Percentiles rank a stretch among this genome's conserved stretches.
phyloP scores from a whole-genome alignment of 2,113 vertebrate genomes.

The Herpetotheres cachinnans region DNA sequence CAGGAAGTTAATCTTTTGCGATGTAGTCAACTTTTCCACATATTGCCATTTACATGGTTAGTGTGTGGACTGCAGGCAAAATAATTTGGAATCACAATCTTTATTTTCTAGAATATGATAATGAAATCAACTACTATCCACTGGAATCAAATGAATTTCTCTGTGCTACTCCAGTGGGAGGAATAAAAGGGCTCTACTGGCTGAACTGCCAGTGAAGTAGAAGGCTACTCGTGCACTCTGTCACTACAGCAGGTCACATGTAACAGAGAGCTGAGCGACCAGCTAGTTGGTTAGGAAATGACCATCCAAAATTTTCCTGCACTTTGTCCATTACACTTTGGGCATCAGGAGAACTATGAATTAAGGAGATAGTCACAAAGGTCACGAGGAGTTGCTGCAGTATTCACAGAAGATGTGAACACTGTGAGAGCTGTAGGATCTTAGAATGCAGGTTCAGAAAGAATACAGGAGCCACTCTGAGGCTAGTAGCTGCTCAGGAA shows the following conservation, averaged over 20 bases:
- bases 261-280: not conserved
- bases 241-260: not conserved
- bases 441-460: not conserved
- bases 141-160: constrained; percentile 34
- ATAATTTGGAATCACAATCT: constrained; percentile 24
- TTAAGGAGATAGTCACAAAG: not conserved
- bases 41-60: not conserved
- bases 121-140: constrained; percentile 43
- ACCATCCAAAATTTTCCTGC: not conserved
- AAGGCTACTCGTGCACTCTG: not conserved
- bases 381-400: not conserved
- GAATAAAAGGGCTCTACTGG: not conserved
- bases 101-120: constrained; percentile 45
- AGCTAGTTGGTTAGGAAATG: not conserved
- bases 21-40: constrained; percentile 17
- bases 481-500: not conserved
- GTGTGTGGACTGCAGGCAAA: constrained; percentile 34
- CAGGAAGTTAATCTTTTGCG: constrained; percentile 38
- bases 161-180: not conserved
- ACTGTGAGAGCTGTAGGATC: not conserved
- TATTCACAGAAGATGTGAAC: not conserved
- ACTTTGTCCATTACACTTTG: not conserved
- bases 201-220: not conserved
- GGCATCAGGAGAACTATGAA: not conserved
- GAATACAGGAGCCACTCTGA: not conserved